phyloP scores from a whole-genome alignment of 2,113 vertebrate genomes.

The Lophius piscatorius region DNA sequence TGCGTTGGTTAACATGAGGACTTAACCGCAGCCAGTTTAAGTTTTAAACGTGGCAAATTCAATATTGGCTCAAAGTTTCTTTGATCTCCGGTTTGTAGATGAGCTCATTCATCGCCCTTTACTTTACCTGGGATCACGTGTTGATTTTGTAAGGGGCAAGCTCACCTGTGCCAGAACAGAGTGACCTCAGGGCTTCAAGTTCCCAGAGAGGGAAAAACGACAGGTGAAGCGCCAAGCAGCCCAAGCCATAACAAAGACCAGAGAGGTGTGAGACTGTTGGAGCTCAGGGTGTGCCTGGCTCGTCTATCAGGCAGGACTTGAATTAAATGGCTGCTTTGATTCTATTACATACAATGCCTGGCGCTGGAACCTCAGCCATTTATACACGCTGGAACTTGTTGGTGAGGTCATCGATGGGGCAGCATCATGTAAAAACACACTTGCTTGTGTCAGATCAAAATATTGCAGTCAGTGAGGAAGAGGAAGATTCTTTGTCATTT shows the following conservation, averaged over 20 bases:
- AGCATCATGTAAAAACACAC: not conserved
- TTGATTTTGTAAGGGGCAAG: constrained; percentile 11
- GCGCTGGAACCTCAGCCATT: constrained; percentile 28
- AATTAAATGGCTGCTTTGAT: constrained; percentile 42
- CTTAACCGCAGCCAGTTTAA: too few species aligned
- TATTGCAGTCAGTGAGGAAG: too few species aligned
- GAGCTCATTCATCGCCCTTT: constrained; percentile 1
- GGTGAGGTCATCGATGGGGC: constrained; percentile 6
- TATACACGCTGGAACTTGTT: constrained; percentile 41
- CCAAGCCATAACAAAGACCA: constrained; percentile 46
- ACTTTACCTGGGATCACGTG: constrained; percentile 7
- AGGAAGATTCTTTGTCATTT: too few species aligned
- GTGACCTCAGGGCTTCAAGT: constrained; percentile 33
- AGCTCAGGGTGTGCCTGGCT: constrained; percentile 64
- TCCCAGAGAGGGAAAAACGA: constrained; percentile 19
- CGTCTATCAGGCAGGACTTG: constrained; percentile 55
- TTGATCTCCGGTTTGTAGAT: not conserved
- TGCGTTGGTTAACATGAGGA: too few species aligned
- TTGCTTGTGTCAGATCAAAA: too few species aligned
- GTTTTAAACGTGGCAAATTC: too few species aligned
- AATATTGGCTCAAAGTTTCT: not conserved
- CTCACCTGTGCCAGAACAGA: constrained; percentile 17
- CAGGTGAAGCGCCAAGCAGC: constrained; percentile 35
- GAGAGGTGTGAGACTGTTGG: constrained; percentile 56
- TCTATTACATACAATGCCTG: constrained; percentile 42